Percentiles rank a stretch among this genome's conserved stretches.
phyloP scores from a whole-genome alignment of 2,797 vertebrate genomes.

The Lutjanus campechanus region DNA sequence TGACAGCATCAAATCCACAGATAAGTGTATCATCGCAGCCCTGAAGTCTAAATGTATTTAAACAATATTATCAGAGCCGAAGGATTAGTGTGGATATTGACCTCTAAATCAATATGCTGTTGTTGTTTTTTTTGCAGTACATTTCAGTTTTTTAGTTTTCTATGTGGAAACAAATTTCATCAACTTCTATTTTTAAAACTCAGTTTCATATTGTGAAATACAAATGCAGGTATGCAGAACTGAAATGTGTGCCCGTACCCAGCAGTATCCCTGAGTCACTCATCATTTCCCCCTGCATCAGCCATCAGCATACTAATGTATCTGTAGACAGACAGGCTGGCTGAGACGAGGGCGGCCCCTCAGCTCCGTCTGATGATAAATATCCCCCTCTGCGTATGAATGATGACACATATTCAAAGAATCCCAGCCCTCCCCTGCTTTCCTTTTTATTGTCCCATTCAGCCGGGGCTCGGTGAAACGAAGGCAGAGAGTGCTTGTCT shows the following conservation, averaged over 20 bases:
- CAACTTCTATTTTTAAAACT: background rate
- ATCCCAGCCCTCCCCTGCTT: conserved; percentile 12
- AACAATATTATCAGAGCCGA: no score
- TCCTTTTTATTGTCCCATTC: conserved; percentile 33
- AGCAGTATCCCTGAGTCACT: conserved; percentile 32
- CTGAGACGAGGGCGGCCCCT: conserved; percentile 29
- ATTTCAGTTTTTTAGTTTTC: background rate
- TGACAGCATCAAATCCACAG: no score
- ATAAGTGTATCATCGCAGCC: no score
- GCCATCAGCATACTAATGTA: conserved; percentile 41
- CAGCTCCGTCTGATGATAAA: conserved; percentile 49
- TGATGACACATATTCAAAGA: conserved; percentile 60
- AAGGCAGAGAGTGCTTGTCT: conserved; percentile 52
- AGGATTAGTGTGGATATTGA: background rate
- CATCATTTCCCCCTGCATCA: conserved; percentile 31
- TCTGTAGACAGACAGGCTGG: conserved; percentile 42
- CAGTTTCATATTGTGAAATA: background rate
- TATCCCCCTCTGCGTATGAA: conserved; percentile 41
- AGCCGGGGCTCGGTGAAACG: conserved; percentile 32
- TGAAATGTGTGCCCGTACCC: conserved; percentile 9
- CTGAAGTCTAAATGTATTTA: background rate
- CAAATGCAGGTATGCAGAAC: conserved; percentile 18
- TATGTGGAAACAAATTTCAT: background rate
- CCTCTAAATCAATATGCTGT: background rate
- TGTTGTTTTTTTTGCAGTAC: background rate